A percentile compares a stretch with the other conserved stretches of the same genome.
phyloP scores from a whole-genome alignment of 1,140 invertebrate species.

The Chrysomallon squamiferum region DNA sequence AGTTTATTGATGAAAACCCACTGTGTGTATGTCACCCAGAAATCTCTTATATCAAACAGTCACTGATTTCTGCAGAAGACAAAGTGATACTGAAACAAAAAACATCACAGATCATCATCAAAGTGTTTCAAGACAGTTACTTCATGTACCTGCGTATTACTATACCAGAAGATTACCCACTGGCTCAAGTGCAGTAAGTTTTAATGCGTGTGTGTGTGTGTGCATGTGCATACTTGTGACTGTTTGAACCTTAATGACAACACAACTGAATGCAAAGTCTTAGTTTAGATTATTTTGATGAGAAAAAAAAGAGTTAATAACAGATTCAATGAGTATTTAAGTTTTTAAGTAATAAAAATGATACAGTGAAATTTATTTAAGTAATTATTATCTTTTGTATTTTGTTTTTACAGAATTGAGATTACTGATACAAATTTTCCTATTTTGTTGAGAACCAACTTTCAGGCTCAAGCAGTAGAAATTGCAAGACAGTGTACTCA shows the following conservation, averaged over 20 bases:
- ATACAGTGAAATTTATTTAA: no score
- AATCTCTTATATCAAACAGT: conserved; percentile 70
- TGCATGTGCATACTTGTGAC: no score
- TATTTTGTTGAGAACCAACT: conserved; percentile 69
- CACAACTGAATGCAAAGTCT: no score
- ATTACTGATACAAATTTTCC: conserved; percentile 74
- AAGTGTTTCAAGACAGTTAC: conserved; percentile 70
- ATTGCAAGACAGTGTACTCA: conserved; percentile 76
- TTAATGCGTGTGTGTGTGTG: no score
- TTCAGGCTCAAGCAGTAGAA: conserved; percentile 74
- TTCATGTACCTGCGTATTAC: conserved; percentile 69
- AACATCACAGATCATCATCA: conserved; percentile 70
- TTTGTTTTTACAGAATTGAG: conserved; percentile 64
- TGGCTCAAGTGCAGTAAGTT: conserved; percentile 68
- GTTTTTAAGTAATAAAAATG: no score
- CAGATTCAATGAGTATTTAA: no score
- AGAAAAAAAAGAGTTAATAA: no score
- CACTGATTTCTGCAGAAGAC: conserved; percentile 63
- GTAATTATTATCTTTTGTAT: no score
- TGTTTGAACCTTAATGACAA: no score
- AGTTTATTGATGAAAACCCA: conserved; percentile 77
- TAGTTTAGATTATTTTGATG: no score
- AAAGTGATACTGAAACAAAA: conserved; percentile 76
- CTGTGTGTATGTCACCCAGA: conserved; percentile 78
- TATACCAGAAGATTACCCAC: conserved; percentile 75